These are phyloP conservation scores for Stenolophus ochropezus DNA, from an alignment of 2,888 invertebrate species.

Conservation along the genomic window DNA sequence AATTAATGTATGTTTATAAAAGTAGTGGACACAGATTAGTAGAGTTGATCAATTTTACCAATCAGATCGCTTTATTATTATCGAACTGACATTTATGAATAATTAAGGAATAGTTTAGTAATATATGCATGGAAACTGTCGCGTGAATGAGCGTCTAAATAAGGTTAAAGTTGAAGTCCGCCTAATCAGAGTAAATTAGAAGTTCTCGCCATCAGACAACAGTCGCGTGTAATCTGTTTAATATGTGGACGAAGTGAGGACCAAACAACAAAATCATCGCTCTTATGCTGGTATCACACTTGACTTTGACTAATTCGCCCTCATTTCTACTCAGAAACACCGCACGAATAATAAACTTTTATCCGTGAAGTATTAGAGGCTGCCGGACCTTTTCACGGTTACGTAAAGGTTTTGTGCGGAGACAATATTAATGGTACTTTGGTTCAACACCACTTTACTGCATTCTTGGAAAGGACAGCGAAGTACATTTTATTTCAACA, in stretches of 20 bases:
- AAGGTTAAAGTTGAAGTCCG: neutral
- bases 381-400: too few species aligned
- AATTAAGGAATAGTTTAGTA: neutral
- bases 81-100: too few species aligned
- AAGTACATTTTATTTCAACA: too few species aligned
- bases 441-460: too few species aligned
- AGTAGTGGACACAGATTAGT: too few species aligned
- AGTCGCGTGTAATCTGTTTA: constrained; percentile 10
- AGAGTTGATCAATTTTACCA: too few species aligned
- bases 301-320: constrained; percentile 26
- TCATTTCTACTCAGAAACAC: constrained; percentile 11
- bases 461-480: too few species aligned
- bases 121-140: neutral
- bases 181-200: neutral
- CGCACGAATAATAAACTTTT: constrained; percentile 3
- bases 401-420: too few species aligned
- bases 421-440: too few species aligned
- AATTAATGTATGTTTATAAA: too few species aligned
- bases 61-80: too few species aligned
- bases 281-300: constrained; percentile 12
- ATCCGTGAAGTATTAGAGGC: too few species aligned
- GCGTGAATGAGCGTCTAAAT: neutral
- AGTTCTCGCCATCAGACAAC: neutral
- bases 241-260: constrained; percentile 22
- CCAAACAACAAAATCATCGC: neutral